Evolutionary conservation across 2,888 invertebrate genomes (phyloP), one percentile per base, ranked within the genome.

Genomic region (Hypselothyrea guttata): DNA sequence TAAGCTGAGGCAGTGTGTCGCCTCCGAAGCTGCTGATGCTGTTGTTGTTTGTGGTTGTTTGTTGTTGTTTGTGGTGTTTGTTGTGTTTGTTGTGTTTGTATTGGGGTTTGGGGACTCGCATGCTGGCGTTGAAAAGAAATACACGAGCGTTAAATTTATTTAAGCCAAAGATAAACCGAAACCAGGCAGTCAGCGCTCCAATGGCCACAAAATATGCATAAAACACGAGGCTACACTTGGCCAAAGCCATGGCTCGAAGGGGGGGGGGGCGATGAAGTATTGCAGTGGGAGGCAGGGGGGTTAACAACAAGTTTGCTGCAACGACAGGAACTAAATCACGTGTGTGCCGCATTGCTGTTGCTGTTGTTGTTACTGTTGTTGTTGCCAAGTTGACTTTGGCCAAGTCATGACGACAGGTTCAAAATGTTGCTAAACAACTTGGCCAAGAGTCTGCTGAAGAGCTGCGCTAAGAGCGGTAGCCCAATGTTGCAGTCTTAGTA

Each of bases 351-450:
- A 66, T 44, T 69, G 49, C 38, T 40, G 64, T 61, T 58, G 40
- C 9, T 58, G 47, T n/a, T 48, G 48, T 0, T 38, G 54, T 33
- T 65, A 53, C 4, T 63, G 57, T 52, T 75, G 51, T 68, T 61
- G 56, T 72, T 34, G 47, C 79, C 65, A 79, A 82, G 72, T 79
- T 81, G 85, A 78, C 85, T 84, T 79, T 79, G 79, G 79, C 75
- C 83, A 81, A 85, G 79, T 81, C 79, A 81, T 83, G 85, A 79
- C 84, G 84, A 81, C 85, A 81, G 85, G 85, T 81, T 81, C 67
- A 81, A 81, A 83, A 79, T 81, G 79, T 79, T 71, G 85, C 85
- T 67, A 56, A 61, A 74, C 81, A 83, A 85, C 84, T 81, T 81
- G 60, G 65, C 63, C 49, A 55, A 41, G 48, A 13, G 54, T 59